A percentile compares a stretch with the other conserved stretches of the same genome.
These are phyloP conservation scores for Psilopsiagon aymara DNA, from an alignment of 2,113 vertebrate species.

Conservation along the genomic window DNA sequence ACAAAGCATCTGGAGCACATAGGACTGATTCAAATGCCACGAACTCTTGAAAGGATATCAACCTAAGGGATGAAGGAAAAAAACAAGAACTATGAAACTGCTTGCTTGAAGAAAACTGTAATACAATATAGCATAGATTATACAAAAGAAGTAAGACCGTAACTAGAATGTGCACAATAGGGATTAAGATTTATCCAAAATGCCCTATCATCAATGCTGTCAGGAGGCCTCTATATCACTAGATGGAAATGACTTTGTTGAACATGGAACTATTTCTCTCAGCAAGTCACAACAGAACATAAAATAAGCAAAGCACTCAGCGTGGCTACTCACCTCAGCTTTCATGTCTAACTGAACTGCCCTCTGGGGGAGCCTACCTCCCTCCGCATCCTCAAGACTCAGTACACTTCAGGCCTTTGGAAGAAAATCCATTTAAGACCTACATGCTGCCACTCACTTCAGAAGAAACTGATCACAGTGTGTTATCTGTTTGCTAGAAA, in stretches of 20 bases:
- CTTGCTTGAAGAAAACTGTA: slow-evolving; percentile 4
- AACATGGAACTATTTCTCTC: background rate
- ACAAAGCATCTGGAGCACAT: slow-evolving; percentile 86
- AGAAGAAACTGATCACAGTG: background rate
- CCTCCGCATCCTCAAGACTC: background rate
- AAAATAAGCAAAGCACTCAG: background rate
- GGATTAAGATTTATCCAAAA: slow-evolving; percentile 4
- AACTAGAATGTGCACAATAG: background rate
- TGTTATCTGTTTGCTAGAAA: background rate
- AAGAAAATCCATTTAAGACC: slow-evolving; percentile 4
- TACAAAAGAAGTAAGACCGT: background rate
- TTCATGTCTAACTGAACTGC: slow-evolving; percentile 23
- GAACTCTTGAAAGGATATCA: slow-evolving; percentile 92
- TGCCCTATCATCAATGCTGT: background rate
- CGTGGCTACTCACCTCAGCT: background rate
- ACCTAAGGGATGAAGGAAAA: slow-evolving; percentile 71
- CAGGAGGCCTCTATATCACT: background rate
- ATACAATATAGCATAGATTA: background rate
- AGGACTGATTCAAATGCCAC: slow-evolving; percentile 88
- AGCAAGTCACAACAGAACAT: slow-evolving; percentile 20
- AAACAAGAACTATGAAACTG: slow-evolving; percentile 20
- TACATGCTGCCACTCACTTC: slow-evolving; percentile 20
- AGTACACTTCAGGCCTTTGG: background rate
- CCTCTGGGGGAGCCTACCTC: background rate
- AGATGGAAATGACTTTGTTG: background rate